Base-by-base conservation (phyloP, 2,797 vertebrate genomes). In the Kryptolebias ocellatus region DNA sequence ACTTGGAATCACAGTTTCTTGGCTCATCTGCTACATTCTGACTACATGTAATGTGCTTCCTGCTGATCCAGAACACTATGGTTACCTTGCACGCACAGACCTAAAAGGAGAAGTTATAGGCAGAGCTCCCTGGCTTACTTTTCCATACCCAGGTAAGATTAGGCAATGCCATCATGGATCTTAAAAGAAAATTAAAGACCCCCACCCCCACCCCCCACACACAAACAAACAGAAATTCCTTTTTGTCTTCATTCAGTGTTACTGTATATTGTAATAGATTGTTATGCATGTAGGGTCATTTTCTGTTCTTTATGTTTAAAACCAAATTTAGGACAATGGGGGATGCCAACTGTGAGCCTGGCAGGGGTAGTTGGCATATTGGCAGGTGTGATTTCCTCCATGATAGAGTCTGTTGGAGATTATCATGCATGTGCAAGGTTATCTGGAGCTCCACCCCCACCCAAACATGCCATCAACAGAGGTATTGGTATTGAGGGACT, bases 351-450 rank as follows among this genome's bases (percentile, higher is more conserved):
- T 0, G 89, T 99, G 78, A 98, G 95, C 83, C 83, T 96, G 47
- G 97, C 96, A 0, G 97, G 98, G 16, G 95, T 98, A 71, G 95
- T 98, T 2, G 98, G 98, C 64, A 96, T 99, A 88, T 79, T 98
- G 11, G 96, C 97, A 0, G 98, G 97, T 3, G 95, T 99, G 57
- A 95, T 98, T 57, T 96, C 98, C 50, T 99, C 98, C 61, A 96
- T 99, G 96, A 92, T 99, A 68, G 98, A 99, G 79, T 99, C 98
- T 0, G 92, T 99, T 27, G 98, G 98, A 0, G 98, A 99, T 85
- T 99, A 99, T 77, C 95, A 97, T 0, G 96, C 98, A 31, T 99
- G 98, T 7, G 97, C 98, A 53, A 94, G 95, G 31, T 93, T 99
- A 18, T 95, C 95, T 0, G 96, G 96, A 0, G 97, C 96, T 4